Conservation (phyloP, 1,140 invertebrate genomes). For the Phenacoccus solenopsis region DNA sequence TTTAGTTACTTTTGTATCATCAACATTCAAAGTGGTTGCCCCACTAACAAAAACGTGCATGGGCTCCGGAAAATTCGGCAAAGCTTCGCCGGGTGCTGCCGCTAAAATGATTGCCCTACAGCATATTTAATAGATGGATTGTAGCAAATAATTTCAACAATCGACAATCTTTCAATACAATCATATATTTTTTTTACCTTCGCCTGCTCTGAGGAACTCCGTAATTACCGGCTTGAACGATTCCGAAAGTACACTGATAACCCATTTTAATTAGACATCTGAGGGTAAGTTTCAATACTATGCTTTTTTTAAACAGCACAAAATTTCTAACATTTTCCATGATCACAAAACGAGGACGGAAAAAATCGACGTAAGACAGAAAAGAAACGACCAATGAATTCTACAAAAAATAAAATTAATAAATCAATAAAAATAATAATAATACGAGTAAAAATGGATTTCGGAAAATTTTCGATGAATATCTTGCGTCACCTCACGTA, state of each 20-base stretch:
- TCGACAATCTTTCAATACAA: slow-evolving; percentile 29
- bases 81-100: slow-evolving; percentile 61
- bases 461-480: too few species aligned
- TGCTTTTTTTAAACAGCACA: slow-evolving; percentile 59
- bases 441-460: too few species aligned
- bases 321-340: slow-evolving; percentile 83
- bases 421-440: too few species aligned
- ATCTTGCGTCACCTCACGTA: too few species aligned
- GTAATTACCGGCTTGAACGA: slow-evolving; percentile 75
- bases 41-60: slow-evolving; percentile 62
- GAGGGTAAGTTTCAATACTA: slow-evolving; percentile 71
- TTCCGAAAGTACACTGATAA: slow-evolving; percentile 76
- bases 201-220: slow-evolving; percentile 72
- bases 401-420: too few species aligned
- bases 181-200: too few species aligned
- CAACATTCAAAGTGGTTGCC: slow-evolving; percentile 56
- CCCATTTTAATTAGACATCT: slow-evolving; percentile 68
- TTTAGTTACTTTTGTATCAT: slow-evolving; percentile 46
- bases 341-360: slow-evolving; percentile 69
- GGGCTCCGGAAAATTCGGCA: slow-evolving; percentile 73
- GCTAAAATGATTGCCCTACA: slow-evolving; percentile 64
- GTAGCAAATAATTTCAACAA: not conserved
- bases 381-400: slow-evolving; percentile 77
- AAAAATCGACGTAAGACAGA: slow-evolving; percentile 76
- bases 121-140: slow-evolving; percentile 7